Evolutionary conservation across 2,888 invertebrate genomes (phyloP), one percentile per base, ranked within the genome.

Genomic region (Timandra comae): DNA sequence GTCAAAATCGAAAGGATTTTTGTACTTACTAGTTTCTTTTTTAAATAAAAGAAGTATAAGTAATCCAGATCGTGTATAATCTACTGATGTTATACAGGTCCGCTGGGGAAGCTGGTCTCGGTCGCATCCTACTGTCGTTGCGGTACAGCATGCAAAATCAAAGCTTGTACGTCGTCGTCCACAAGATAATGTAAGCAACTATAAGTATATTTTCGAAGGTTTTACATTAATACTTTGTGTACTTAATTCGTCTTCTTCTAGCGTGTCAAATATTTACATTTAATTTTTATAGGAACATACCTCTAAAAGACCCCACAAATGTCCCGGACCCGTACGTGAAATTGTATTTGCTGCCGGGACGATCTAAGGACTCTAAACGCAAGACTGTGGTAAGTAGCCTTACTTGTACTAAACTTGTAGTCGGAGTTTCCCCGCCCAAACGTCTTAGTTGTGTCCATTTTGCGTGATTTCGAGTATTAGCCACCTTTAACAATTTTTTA

Each of bases 281-380:
- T 12, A 6, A 16, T 32, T 21, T 31, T 12, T 20, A 38, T 65
- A 93, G 93, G 56, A 92, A 95, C 72, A 88, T 96, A 56, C 94
- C 94, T 1, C 77, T 91, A 25, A 93, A 93, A 56, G 95, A 95
- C 68, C 92, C 93, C 1, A 88, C 89, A 43, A 94, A 92, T 66
- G 91, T 95, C 56, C 96, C 96, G 1, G 96, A 96, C 79, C 94
- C 96, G 0, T 96, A 96, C 64, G 95, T 96, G 0, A 96, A 96
- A 68, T 70, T 96, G 13, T 95, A 96, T 68, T 82, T 96, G 45
- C 80, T 96, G 39, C 96, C 96, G 0, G 94, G 94, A 33, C 89
- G 94, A 33, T 89, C 92, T 27, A 95, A 94, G 74, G 95, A 95
- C 46, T 91, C 93, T 0, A 96, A 96, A 73, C 89, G 95, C 26